phyloP scores from a whole-genome alignment of 2,888 invertebrate genomes.

The Latrodectus hesperus region DNA sequence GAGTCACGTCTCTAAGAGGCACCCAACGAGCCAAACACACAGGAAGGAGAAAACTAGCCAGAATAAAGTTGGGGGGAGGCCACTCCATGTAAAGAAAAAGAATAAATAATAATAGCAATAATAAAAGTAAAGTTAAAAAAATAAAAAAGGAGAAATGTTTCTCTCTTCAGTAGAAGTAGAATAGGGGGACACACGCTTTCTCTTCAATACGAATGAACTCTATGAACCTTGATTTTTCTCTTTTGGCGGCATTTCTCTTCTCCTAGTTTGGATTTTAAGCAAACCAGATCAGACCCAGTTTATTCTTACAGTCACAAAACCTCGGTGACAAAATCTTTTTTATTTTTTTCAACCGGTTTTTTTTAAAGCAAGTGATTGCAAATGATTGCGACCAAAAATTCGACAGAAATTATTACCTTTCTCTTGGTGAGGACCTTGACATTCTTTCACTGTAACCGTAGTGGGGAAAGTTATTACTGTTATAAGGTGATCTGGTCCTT shows the following conservation, averaged over 20 bases:
- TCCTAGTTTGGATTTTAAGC: constrained; percentile 29
- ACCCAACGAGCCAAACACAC: constrained; percentile 66
- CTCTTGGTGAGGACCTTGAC: constrained; percentile 28
- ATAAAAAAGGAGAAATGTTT: constrained; percentile 21
- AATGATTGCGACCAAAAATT: background rate
- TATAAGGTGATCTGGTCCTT: no score
- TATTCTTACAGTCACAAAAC: constrained; percentile 1
- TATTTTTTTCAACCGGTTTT: constrained; percentile 15
- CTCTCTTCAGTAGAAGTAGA: constrained; percentile 46
- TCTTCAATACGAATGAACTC: constrained; percentile 54
- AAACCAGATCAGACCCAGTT: constrained; percentile 49
- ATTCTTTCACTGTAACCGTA: constrained; percentile 6
- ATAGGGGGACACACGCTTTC: constrained; percentile 44
- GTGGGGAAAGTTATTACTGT: no score
- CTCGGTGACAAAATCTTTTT: background rate
- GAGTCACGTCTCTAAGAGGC: constrained; percentile 63
- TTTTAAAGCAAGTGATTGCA: background rate
- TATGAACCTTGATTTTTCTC: constrained; percentile 50
- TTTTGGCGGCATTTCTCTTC: constrained; percentile 31
- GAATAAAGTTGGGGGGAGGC: constrained; percentile 51
- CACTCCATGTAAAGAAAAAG: constrained; percentile 59
- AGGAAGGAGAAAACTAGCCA: constrained; percentile 60
- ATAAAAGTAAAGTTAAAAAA: constrained; percentile 25
- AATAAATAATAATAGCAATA: constrained; percentile 51
- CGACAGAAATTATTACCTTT: background rate